Percentiles rank a stretch among this genome's conserved stretches.
phyloP scores from a whole-genome alignment of 2,797 vertebrate species.

The Clamator glandarius region DNA sequence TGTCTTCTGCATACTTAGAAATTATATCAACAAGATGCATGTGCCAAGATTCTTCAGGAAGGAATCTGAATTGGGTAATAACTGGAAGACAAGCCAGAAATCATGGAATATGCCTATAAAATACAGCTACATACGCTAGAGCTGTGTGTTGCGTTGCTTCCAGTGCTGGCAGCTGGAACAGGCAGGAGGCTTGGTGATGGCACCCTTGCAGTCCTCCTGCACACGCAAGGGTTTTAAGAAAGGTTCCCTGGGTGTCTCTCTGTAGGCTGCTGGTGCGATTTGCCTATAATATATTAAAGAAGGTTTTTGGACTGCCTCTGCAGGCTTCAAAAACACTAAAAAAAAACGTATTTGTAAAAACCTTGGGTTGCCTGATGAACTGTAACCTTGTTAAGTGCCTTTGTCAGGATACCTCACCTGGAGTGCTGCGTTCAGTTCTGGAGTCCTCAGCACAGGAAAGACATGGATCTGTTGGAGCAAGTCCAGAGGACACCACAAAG shows the following conservation, averaged over 20 bases:
- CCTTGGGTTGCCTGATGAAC: not conserved
- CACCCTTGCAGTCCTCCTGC: not conserved
- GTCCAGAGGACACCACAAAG: no score
- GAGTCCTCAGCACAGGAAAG: no score
- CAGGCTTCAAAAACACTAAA: not conserved
- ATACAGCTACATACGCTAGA: no score
- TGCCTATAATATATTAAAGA: not conserved
- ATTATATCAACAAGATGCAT: not conserved
- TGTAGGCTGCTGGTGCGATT: accelerated
- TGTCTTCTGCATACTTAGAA: not conserved
- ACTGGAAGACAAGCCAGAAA: not conserved
- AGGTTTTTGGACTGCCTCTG: not conserved
- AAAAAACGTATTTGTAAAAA: not conserved
- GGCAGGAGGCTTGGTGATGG: not conserved
- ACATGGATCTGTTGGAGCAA: no score
- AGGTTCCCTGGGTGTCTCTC: not conserved
- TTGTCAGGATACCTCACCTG: no score
- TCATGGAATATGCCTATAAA: not conserved
- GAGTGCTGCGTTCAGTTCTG: no score
- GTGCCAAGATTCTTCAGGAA: conserved; percentile 19
- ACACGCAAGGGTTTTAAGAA: not conserved
- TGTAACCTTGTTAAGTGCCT: not conserved
- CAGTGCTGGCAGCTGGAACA: not conserved
- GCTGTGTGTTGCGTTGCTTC: not conserved
- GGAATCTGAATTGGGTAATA: not conserved